phyloP scores from a whole-genome alignment of 2,113 vertebrate genomes.

The Hydropotes inermis region DNA sequence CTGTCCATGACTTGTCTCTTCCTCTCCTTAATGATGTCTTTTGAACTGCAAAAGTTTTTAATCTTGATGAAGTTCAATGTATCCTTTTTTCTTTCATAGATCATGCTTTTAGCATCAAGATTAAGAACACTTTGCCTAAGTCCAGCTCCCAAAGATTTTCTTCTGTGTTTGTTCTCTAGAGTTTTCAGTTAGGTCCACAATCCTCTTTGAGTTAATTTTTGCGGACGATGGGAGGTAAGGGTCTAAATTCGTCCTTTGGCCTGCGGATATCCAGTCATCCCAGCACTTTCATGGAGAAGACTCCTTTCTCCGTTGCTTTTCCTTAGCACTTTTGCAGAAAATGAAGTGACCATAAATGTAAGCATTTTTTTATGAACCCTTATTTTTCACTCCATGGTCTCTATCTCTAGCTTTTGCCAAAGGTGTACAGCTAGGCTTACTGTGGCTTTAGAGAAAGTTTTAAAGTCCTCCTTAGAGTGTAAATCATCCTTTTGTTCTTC shows the following conservation, averaged over 20 bases:
- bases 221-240: neutral
- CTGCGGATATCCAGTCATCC: accelerated
- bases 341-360: neutral
- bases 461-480: neutral
- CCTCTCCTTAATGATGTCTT: neutral
- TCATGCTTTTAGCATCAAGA: neutral
- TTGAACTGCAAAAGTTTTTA: neutral
- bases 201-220: neutral
- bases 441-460: neutral
- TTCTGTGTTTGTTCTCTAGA: neutral
- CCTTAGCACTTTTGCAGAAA: neutral
- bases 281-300: neutral
- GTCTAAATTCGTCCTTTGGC: too few species aligned
- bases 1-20: neutral
- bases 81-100: neutral
- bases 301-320: too few species aligned
- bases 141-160: too few species aligned
- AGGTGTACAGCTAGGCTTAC: accelerated
- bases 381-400: neutral
- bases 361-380: neutral
- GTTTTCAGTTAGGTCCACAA: neutral
- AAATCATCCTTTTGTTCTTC: neutral
- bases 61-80: neutral
- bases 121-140: neutral
- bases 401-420: accelerated